Percentiles rank a stretch among this genome's conserved stretches.
Evolutionary conservation across 2,797 vertebrate genomes (phyloP).

Genomic region (Delichon dasypus): DNA sequence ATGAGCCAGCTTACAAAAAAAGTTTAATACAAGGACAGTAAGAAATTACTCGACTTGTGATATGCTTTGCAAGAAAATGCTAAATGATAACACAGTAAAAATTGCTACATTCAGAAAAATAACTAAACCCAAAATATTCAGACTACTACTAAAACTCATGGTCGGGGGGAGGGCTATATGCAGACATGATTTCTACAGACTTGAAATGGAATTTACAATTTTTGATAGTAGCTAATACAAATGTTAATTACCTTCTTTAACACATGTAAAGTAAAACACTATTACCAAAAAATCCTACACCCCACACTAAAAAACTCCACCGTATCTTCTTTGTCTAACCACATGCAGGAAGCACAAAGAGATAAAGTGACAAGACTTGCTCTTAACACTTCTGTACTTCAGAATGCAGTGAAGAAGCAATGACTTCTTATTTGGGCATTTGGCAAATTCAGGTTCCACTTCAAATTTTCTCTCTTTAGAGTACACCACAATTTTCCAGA

Average conservation of each 20-base stretch:
- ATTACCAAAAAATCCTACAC: background rate
- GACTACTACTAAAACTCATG: background rate
- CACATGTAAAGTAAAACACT: background rate
- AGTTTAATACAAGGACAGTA: background rate
- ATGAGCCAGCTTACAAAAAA: background rate
- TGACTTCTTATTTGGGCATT: background rate
- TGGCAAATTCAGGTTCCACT: background rate
- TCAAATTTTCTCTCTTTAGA: background rate
- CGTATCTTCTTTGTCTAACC: background rate
- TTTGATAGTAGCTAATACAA: constrained; percentile 12
- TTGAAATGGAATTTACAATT: background rate
- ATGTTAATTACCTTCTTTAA: background rate
- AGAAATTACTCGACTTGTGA: background rate
- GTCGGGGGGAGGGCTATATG: background rate
- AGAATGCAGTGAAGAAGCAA: background rate
- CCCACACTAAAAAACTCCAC: background rate
- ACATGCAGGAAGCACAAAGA: constrained; percentile 1
- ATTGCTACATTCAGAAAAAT: background rate
- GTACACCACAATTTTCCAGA: background rate
- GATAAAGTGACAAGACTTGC: background rate
- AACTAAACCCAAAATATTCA: background rate
- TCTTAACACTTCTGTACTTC: background rate
- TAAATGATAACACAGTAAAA: background rate
- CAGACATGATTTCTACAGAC: background rate
- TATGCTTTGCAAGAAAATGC: background rate